Conservation (phyloP, 2,888 invertebrate genomes). For the Leistus spinibarbis region DNA sequence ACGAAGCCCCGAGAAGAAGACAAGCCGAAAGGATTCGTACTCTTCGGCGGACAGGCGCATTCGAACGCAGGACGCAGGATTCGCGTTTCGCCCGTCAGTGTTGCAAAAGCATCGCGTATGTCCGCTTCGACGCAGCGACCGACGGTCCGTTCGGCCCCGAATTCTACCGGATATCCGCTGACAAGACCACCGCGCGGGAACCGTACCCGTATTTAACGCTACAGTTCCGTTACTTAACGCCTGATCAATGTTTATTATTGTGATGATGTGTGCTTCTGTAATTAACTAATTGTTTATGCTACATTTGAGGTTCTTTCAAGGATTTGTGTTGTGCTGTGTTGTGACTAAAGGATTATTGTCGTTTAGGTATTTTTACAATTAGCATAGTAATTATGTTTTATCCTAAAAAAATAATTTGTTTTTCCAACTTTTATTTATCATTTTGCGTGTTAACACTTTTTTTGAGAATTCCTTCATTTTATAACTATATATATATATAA, state of each 20-base stretch:
- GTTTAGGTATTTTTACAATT: background rate
- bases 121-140: background rate
- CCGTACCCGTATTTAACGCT: background rate
- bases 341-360: background rate
- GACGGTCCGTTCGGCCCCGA: background rate
- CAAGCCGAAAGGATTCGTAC: background rate
- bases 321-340: background rate
- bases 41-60: background rate
- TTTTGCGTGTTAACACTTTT: background rate
- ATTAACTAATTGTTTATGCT: background rate
- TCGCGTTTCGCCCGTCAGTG: constrained; percentile 5
- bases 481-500: too few species aligned
- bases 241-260: background rate
- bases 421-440: background rate
- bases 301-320: background rate
- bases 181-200: background rate
- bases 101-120: constrained; percentile 3
- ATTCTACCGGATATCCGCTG: constrained; percentile 1
- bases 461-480: too few species aligned
- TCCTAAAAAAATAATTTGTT: background rate
- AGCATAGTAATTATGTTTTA: too few species aligned
- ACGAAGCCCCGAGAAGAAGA: background rate
- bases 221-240: background rate
- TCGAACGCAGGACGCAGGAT: background rate
- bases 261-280: background rate